phyloP scores from a whole-genome alignment of 2,797 vertebrate genomes.

The Pygocentrus nattereri region DNA sequence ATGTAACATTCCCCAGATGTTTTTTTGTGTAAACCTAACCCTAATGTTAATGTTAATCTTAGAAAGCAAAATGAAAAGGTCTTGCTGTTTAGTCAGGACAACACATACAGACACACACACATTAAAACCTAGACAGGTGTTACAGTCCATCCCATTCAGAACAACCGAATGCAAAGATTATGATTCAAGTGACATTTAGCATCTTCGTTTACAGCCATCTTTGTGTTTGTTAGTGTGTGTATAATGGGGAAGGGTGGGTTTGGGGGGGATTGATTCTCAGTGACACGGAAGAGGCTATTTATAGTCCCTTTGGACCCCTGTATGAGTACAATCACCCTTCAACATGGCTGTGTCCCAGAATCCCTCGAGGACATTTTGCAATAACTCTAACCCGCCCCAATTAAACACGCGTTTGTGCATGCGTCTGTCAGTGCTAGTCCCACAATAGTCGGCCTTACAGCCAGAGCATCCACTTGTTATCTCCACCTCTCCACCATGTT shows the following conservation, averaged over 20 bases:
- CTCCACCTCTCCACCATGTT: neutral
- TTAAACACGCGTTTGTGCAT: constrained; percentile 15
- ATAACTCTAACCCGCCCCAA: constrained; percentile 10
- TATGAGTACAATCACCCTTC: constrained; percentile 29
- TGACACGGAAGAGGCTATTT: constrained; percentile 47
- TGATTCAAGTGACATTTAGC: constrained; percentile 47
- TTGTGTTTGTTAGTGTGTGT: constrained; percentile 22
- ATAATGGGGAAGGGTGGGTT: neutral
- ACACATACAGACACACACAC: neutral
- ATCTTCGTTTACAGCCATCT: constrained; percentile 21
- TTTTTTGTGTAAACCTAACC: too few species aligned
- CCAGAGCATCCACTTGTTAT: constrained; percentile 13
- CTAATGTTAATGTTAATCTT: too few species aligned
- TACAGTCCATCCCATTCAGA: neutral
- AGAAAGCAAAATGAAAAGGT: too few species aligned
- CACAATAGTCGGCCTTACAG: neutral
- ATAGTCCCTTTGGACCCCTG: constrained; percentile 25
- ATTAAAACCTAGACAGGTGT: too few species aligned
- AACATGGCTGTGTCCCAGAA: constrained; percentile 21
- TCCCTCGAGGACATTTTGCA: constrained; percentile 24
- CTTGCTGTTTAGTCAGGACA: too few species aligned
- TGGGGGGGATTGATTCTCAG: constrained; percentile 36
- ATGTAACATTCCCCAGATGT: too few species aligned
- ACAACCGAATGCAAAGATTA: neutral
- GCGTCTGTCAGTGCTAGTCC: neutral